phyloP scores from a whole-genome alignment of 2,888 invertebrate genomes.

The Drosophila kuntzei region DNA sequence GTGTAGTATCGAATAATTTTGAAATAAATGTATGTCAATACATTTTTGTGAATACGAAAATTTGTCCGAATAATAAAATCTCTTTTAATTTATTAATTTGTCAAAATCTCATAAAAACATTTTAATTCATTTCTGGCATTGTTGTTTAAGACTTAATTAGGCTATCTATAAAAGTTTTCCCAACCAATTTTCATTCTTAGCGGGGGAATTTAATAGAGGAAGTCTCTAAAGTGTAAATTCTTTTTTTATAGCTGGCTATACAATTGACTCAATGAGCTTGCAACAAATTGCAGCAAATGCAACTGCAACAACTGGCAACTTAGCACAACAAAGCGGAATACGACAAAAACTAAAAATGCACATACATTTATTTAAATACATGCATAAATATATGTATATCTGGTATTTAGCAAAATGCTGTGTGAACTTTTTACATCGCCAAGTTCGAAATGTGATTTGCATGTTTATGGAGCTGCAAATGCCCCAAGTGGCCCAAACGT shows the following conservation, averaged over 20 bases:
- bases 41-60: too few relatives aligned
- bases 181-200: background rate
- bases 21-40: too few relatives aligned
- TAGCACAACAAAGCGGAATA: constrained; percentile 35
- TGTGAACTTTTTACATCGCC: constrained; percentile 29
- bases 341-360: constrained; percentile 18
- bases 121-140: too few relatives aligned
- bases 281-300: constrained; percentile 15
- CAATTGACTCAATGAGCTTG: background rate
- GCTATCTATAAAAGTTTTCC: background rate
- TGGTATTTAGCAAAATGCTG: constrained; percentile 29
- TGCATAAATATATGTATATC: background rate
- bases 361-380: background rate
- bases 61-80: too few relatives aligned
- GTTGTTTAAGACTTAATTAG: too few relatives aligned
- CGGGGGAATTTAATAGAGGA: background rate
- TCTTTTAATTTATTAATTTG: too few relatives aligned
- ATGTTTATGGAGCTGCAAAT: constrained; percentile 45
- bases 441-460: constrained; percentile 51
- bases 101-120: too few relatives aligned
- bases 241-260: background rate
- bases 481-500: constrained; percentile 20
- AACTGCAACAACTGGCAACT: constrained; percentile 16
- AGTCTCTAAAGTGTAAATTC: background rate
- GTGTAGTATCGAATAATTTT: too few relatives aligned